phyloP scores from a whole-genome alignment of 2,888 invertebrate species.

The Apamea crenata region DNA sequence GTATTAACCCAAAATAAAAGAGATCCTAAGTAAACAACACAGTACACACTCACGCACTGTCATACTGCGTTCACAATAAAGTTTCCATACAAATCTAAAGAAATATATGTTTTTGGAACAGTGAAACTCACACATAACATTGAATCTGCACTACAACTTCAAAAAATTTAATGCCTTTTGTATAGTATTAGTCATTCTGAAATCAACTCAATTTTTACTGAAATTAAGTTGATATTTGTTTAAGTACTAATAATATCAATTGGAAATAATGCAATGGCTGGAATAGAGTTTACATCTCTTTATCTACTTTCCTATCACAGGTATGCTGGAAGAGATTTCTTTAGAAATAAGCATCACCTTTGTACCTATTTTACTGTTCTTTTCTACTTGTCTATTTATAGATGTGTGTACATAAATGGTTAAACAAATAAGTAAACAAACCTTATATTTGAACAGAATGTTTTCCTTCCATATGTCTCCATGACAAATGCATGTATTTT shows the following conservation, averaged over 20 bases:
- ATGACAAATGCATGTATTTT: constrained; percentile 81
- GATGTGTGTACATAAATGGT: not conserved
- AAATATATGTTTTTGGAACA: not conserved
- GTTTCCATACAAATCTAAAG: not conserved
- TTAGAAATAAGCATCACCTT: not conserved
- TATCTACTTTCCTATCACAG: not conserved
- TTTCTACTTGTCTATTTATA: not conserved
- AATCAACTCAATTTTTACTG: not conserved
- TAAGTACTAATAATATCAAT: not conserved
- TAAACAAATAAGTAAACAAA: constrained; percentile 53
- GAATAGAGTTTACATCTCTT: not conserved
- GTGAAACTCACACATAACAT: not conserved
- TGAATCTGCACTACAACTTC: not conserved
- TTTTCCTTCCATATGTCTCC: constrained; percentile 89
- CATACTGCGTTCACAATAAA: not conserved
- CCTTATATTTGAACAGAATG: constrained; percentile 84
- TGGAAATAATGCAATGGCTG: not conserved
- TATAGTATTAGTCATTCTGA: not conserved
- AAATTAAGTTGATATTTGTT: not conserved
- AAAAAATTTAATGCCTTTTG: not conserved
- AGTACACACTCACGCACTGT: not conserved
- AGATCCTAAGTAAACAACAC: not conserved
- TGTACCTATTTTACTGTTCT: not conserved
- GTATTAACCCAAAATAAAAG: constrained; percentile 35
- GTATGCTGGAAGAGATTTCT: not conserved